Conservation (phyloP, 92 coral and sea anemone species). For the Zoanthus solanderi region DNA sequence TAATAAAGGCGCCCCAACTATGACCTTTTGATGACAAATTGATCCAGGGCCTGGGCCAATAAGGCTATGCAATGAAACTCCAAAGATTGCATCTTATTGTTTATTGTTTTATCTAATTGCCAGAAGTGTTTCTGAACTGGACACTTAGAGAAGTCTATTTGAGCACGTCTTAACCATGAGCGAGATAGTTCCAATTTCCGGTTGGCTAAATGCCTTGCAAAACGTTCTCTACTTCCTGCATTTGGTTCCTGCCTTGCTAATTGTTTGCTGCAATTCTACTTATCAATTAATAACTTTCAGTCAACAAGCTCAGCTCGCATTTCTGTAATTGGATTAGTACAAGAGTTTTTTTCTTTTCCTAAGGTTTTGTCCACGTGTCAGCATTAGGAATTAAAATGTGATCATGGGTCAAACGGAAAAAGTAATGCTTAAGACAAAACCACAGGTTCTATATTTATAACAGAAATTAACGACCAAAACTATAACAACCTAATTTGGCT, state of each 20-base stretch:
- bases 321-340: conserved; percentile 46
- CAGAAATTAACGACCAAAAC: background rate
- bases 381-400: conserved; percentile 25
- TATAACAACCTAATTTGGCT: conserved; percentile 26
- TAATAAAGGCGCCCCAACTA: conserved; percentile 31
- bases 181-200: conserved; percentile 32
- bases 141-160: conserved; percentile 23
- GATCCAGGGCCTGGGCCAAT: conserved; percentile 16
- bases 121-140: conserved; percentile 50
- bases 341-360: conserved; percentile 25
- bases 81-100: conserved; percentile 41
- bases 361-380: conserved; percentile 52
- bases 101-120: conserved; percentile 50
- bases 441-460: conserved; percentile 11
- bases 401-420: conserved; percentile 34
- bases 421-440: conserved; percentile 5
- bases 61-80: conserved; percentile 22
- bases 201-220: conserved; percentile 33
- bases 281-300: conserved; percentile 39
- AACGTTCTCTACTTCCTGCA: conserved; percentile 38
- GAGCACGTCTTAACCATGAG: conserved; percentile 37
- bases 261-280: conserved; percentile 32
- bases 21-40: conserved; percentile 40
- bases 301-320: conserved; percentile 35
- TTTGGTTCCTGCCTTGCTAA: conserved; percentile 16